Evolutionary conservation across 1,140 invertebrate species (phyloP).

Genomic region (Pissodes strobi): DNA sequence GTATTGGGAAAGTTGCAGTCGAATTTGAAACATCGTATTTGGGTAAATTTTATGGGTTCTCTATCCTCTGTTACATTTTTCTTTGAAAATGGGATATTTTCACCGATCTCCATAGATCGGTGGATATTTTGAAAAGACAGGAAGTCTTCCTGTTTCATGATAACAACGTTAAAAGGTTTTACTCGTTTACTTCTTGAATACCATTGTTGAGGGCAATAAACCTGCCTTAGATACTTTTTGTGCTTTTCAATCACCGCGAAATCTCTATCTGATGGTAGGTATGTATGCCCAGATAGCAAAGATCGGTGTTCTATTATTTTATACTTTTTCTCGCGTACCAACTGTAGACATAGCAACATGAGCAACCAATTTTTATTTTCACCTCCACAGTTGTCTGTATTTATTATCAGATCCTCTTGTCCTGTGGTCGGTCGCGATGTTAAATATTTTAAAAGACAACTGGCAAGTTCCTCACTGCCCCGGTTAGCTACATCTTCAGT

Average conservation of each 20-base stretch:
- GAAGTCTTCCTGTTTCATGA: not conserved
- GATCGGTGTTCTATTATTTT: too few species aligned
- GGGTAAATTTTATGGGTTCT: too few species aligned
- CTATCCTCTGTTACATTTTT: not conserved
- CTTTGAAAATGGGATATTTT: conserved; percentile 1
- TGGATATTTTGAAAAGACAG: not conserved
- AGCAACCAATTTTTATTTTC: conserved; percentile 5
- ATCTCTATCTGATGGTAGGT: not conserved
- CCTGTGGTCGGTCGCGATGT: not conserved
- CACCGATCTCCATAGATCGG: too few species aligned
- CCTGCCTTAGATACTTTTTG: not conserved
- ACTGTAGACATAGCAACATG: not conserved
- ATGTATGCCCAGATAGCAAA: too few species aligned
- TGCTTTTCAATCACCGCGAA: not conserved
- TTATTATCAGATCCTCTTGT: not conserved
- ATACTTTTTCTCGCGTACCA: not conserved
- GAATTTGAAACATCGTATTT: not conserved
- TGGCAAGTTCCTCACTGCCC: conserved; percentile 18
- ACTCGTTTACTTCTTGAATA: not conserved
- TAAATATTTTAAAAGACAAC: not conserved
- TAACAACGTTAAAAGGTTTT: conserved; percentile 1
- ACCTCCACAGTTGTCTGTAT: conserved; percentile 5
- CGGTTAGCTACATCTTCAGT: conserved; percentile 14
- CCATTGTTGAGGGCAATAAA: not conserved
- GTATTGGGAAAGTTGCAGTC: too few species aligned